Conservation (phyloP, 1,140 invertebrate species). For the silkworm (Bombyx mori) region DNA sequence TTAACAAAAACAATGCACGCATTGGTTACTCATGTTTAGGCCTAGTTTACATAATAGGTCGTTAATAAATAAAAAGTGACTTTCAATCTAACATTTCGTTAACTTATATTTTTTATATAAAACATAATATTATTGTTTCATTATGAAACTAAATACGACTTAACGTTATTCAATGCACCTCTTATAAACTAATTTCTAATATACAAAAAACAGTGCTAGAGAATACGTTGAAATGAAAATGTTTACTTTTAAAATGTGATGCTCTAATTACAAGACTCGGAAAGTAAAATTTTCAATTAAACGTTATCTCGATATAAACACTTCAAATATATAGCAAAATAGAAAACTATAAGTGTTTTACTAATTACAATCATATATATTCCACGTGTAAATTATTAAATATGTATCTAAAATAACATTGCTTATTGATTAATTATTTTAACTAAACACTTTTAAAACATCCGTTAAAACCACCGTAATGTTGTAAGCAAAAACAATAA, state of each 20-base stretch:
- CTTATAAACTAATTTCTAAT: conserved; percentile 56
- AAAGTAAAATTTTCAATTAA: neutral
- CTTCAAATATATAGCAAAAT: conserved; percentile 49
- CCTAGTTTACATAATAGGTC: conserved; percentile 32
- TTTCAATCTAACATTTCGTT: conserved; percentile 1
- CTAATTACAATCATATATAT: conserved; percentile 60
- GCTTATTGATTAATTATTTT: conserved; percentile 1
- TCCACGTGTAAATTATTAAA: conserved; percentile 55
- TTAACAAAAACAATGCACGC: conserved; percentile 45
- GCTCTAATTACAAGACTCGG: too few relatives aligned
- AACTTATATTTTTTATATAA: conserved; percentile 6
- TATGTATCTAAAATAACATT: conserved; percentile 34
- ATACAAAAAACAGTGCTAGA: conserved; percentile 42
- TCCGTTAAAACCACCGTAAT: conserved; percentile 39
- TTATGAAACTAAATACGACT: conserved; percentile 23
- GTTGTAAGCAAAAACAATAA: conserved; percentile 5
- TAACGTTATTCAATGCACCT: conserved; percentile 41
- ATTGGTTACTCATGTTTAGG: conserved; percentile 48
- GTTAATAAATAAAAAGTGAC: conserved; percentile 28
- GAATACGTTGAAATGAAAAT: neutral
- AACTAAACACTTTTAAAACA: conserved; percentile 17
- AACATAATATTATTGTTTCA: conserved; percentile 27
- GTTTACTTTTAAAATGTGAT: too few relatives aligned
- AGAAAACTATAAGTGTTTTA: conserved; percentile 42
- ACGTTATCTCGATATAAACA: conserved; percentile 21